These are phyloP conservation scores for Hylyphantes graminicola DNA, from an alignment of 1,140 invertebrate genomes.

Conservation along the genomic window DNA sequence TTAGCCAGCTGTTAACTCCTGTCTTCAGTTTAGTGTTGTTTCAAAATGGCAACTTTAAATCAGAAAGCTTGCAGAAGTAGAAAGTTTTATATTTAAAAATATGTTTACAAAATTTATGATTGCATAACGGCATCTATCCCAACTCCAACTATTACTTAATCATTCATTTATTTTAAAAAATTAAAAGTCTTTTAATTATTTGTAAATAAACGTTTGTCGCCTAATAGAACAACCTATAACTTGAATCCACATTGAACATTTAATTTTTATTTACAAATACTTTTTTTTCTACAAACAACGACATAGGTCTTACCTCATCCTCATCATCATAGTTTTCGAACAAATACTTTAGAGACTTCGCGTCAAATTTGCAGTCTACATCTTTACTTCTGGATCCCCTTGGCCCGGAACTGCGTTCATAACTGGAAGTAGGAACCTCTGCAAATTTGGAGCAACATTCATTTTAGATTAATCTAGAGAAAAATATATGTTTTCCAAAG, in stretches of 20 bases:
- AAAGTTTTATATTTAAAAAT: no score
- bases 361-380: not conserved
- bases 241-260: no score
- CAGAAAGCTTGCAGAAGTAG: not conserved
- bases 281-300: not conserved
- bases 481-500: not conserved
- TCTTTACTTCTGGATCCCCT: not conserved
- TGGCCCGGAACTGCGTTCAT: not conserved
- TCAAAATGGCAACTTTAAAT: not conserved
- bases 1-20: not conserved
- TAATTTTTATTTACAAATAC: no score
- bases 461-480: not conserved
- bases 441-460: not conserved
- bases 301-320: not conserved
- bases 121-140: no score
- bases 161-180: no score
- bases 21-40: not conserved
- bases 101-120: no score
- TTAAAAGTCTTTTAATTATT: no score
- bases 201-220: no score
- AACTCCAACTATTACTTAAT: no score
- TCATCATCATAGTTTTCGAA: conserved; percentile 23
- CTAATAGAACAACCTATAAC: no score
- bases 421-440: not conserved
- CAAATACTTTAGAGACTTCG: not conserved